Evolutionary conservation across 2,113 vertebrate species (phyloP).

Genomic region (Cyanoliseus patagonus): DNA sequence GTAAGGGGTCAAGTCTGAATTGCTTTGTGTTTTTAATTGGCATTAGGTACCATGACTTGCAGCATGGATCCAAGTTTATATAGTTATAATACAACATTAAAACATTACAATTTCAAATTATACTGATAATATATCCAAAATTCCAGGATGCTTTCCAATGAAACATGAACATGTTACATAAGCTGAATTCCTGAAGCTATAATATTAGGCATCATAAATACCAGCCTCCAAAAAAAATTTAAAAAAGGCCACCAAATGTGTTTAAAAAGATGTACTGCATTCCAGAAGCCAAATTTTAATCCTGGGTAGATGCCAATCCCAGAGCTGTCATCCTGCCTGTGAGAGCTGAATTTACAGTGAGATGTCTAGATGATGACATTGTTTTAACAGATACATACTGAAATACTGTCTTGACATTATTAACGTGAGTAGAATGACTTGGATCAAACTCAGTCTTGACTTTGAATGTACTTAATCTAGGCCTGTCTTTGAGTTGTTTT

Average conservation of each 20-base stretch:
- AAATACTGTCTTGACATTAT: not conserved
- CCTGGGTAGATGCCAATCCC: not conserved
- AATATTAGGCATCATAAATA: not conserved
- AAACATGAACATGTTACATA: not conserved
- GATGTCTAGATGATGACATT: not conserved
- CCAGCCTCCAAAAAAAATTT: not conserved
- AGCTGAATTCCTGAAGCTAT: not conserved
- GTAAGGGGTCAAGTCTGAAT: not conserved
- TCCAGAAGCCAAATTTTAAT: not conserved
- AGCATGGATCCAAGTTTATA: not conserved
- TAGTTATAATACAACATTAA: not conserved
- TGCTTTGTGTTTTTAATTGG: not conserved
- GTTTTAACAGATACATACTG: not conserved
- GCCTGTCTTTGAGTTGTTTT: not conserved
- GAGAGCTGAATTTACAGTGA: not conserved
- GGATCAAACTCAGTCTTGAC: not conserved
- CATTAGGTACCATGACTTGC: not conserved
- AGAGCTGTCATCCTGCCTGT: not conserved
- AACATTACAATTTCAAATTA: not conserved
- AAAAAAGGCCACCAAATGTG: not conserved
- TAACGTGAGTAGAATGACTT: not conserved
- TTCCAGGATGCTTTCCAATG: not conserved
- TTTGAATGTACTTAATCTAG: not conserved
- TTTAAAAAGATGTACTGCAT: not conserved
- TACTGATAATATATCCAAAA: not conserved